A percentile compares a stretch with the other conserved stretches of the same genome.
These are phyloP conservation scores for Keiferia lycopersicella DNA, from an alignment of 2,888 invertebrate genomes.

Conservation along the genomic window DNA sequence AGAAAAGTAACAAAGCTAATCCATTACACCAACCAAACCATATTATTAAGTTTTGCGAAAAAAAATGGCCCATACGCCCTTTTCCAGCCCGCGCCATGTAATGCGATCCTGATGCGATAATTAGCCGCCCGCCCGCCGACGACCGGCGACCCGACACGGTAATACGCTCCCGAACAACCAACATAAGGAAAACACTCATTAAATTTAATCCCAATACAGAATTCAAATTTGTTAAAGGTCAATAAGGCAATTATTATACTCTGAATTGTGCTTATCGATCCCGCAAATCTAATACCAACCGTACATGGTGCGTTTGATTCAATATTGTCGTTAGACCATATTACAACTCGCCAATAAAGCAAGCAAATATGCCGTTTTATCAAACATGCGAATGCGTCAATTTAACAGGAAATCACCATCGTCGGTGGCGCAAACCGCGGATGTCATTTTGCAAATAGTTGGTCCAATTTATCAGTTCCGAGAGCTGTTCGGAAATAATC, in stretches of 20 bases:
- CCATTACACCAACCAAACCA: background rate
- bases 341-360: background rate
- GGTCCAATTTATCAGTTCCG: constrained; percentile 79
- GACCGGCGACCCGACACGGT: constrained; percentile 41
- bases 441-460: constrained; percentile 76
- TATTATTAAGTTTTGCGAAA: background rate
- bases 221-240: constrained; percentile 9
- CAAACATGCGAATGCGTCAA: constrained; percentile 50
- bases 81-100: constrained; percentile 6
- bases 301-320: background rate
- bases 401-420: constrained; percentile 69
- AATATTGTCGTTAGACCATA: background rate
- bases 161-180: constrained; percentile 37
- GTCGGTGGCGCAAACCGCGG: constrained; percentile 65
- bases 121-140: constrained; percentile 44
- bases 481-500: constrained; percentile 78
- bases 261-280: constrained; percentile 1
- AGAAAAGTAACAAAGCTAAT: background rate
- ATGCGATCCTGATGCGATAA: constrained; percentile 52
- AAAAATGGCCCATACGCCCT: background rate
- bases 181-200: constrained; percentile 15
- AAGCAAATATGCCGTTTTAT: constrained; percentile 15
- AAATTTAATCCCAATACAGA: background rate
- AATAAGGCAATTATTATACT: constrained; percentile 1
- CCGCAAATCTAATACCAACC: constrained; percentile 11